Conservation (phyloP, 2,797 vertebrate species). For the Menidia menidia region DNA sequence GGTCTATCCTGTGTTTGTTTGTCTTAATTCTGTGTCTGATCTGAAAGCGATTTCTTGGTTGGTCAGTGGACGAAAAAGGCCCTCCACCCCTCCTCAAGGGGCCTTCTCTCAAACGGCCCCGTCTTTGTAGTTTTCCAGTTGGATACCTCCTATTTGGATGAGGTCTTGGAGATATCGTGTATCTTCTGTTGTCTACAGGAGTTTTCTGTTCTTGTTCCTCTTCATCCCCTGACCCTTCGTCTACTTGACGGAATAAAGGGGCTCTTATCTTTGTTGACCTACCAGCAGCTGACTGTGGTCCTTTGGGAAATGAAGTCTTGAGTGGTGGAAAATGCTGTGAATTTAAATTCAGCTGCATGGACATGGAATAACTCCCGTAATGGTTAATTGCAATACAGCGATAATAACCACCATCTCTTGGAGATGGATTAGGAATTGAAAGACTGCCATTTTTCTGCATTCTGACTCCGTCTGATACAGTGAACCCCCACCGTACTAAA, state of each 20-base stretch:
- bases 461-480: slow-evolving; percentile 72
- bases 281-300: slow-evolving; percentile 79
- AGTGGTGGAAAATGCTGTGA: slow-evolving; percentile 68
- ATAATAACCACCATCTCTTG: slow-evolving; percentile 87
- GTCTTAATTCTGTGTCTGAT: slow-evolving; percentile 84
- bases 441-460: slow-evolving; percentile 87
- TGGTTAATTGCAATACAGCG: slow-evolving; percentile 89
- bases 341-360: slow-evolving; percentile 81
- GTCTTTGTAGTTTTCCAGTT: slow-evolving; percentile 48
- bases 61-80: slow-evolving; percentile 66
- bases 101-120: slow-evolving; percentile 50
- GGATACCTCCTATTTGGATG: slow-evolving; percentile 46
- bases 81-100: slow-evolving; percentile 46
- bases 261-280: slow-evolving; percentile 77
- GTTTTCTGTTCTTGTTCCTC: slow-evolving; percentile 33
- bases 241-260: slow-evolving; percentile 72
- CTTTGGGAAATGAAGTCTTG: slow-evolving; percentile 63
- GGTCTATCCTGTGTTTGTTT: slow-evolving; percentile 90
- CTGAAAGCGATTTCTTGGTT: slow-evolving; percentile 83
- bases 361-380: slow-evolving; percentile 85
- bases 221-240: slow-evolving; percentile 86
- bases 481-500: slow-evolving; percentile 64
- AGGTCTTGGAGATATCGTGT: slow-evolving; percentile 26
- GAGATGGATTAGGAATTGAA: slow-evolving; percentile 77
- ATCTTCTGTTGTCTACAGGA: slow-evolving; percentile 18